Conservation (phyloP, 1,140 invertebrate species). For the Cydia pomonella region DNA sequence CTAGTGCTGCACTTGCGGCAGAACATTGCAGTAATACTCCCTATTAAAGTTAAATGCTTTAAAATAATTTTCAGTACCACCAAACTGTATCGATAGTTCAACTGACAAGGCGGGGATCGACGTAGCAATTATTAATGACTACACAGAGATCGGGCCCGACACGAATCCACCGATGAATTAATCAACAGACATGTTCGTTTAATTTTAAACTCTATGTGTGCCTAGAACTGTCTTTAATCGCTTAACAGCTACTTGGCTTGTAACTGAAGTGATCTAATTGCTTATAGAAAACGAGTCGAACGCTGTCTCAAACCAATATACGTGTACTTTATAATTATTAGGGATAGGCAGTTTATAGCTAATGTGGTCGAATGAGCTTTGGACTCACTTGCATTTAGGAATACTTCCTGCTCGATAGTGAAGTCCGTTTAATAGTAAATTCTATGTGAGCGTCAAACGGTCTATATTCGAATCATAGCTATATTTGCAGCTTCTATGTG, state of each 20-base stretch:
- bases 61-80: background rate
- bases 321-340: too few species aligned
- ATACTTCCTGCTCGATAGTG: background rate
- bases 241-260: background rate
- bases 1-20: too few species aligned
- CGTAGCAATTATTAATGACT: slow-evolving; percentile 11
- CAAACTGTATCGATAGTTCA: slow-evolving; percentile 6
- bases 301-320: background rate
- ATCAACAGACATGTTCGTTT: background rate
- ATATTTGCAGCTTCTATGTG: background rate
- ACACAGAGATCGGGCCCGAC: background rate
- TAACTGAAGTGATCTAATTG: background rate
- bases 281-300: background rate
- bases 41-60: background rate
- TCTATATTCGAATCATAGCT: background rate
- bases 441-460: background rate
- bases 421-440: background rate
- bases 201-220: background rate
- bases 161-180: slow-evolving; percentile 6
- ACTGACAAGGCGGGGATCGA: background rate
- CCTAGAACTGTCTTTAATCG: background rate
- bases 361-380: background rate
- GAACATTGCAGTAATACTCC: too few species aligned
- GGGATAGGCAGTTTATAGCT: too few species aligned
- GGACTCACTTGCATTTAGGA: background rate